A percentile compares a stretch with the other conserved stretches of the same genome.
These are phyloP conservation scores for Pomacea maculata DNA, from an alignment of 1,140 invertebrate species.

Conservation along the genomic window DNA sequence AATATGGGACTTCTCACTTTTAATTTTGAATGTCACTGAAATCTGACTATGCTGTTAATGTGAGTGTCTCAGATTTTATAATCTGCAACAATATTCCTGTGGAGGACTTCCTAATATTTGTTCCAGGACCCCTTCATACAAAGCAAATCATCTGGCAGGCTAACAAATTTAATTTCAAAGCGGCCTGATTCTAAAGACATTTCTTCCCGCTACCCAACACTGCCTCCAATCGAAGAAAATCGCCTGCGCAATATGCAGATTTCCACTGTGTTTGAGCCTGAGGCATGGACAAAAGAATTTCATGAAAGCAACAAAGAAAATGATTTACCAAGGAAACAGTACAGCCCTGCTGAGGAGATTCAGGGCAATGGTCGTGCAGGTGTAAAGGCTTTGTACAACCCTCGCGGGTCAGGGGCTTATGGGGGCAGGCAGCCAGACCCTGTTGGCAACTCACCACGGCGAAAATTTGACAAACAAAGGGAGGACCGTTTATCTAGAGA, in stretches of 20 bases:
- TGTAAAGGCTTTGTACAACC: conserved; percentile 1
- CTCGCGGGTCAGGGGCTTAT: conserved; percentile 2
- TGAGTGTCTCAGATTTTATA: too few relatives aligned
- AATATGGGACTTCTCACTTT: too few relatives aligned
- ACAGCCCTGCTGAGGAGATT: not conserved
- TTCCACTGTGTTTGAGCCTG: conserved; percentile 42
- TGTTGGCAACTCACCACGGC: not conserved
- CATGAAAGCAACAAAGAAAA: conserved; percentile 8
- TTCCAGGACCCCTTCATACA: conserved; percentile 12
- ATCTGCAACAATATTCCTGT: not conserved
- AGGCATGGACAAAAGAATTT: conserved; percentile 31
- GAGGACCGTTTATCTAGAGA: conserved; percentile 10
- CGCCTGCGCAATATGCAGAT: conserved; percentile 33
- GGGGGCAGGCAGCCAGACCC: conserved; percentile 8
- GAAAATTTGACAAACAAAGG: not conserved
- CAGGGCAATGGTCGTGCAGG: not conserved
- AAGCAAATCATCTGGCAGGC: not conserved
- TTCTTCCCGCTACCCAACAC: conserved; percentile 23
- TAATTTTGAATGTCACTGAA: too few relatives aligned
- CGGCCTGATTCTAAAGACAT: conserved; percentile 40
- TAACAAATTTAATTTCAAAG: conserved; percentile 19
- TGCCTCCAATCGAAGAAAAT: conserved; percentile 34
- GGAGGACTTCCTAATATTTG: not conserved
- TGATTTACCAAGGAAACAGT: not conserved
- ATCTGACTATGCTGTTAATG: too few relatives aligned